Conservation (phyloP, 2,113 vertebrate genomes). For the Syrrhaptes paradoxus region DNA sequence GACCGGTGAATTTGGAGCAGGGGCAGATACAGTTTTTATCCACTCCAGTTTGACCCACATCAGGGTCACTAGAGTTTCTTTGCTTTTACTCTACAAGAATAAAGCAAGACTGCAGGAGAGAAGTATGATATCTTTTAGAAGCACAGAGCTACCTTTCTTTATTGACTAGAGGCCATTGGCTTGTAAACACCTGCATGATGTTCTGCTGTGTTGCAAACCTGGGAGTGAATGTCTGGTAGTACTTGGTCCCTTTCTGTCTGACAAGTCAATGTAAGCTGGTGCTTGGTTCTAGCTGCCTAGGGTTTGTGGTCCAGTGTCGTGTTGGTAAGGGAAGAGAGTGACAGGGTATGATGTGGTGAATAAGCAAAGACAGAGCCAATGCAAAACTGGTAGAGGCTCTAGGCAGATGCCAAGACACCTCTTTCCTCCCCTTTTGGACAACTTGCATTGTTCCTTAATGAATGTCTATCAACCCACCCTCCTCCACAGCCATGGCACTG, state of each 20-base stretch:
- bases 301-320: background rate
- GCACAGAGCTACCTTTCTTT: background rate
- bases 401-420: background rate
- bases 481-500: background rate
- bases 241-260: background rate
- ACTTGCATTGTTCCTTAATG: background rate
- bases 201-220: background rate
- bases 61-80: background rate
- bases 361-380: background rate
- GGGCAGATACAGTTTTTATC: background rate
- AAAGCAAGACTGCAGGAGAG: background rate
- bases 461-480: fast-evolving
- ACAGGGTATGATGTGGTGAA: background rate
- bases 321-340: background rate
- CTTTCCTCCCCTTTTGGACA: background rate
- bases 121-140: background rate
- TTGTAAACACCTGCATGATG: background rate
- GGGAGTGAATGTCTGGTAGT: background rate
- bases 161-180: background rate
- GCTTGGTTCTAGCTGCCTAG: background rate
- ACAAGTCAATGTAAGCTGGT: background rate
- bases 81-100: background rate
- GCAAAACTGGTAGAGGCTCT: background rate
- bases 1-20: background rate
- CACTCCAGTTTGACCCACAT: background rate